Conservation (phyloP, 1,140 invertebrate species). For the Daktulosphaira vitifoliae region DNA sequence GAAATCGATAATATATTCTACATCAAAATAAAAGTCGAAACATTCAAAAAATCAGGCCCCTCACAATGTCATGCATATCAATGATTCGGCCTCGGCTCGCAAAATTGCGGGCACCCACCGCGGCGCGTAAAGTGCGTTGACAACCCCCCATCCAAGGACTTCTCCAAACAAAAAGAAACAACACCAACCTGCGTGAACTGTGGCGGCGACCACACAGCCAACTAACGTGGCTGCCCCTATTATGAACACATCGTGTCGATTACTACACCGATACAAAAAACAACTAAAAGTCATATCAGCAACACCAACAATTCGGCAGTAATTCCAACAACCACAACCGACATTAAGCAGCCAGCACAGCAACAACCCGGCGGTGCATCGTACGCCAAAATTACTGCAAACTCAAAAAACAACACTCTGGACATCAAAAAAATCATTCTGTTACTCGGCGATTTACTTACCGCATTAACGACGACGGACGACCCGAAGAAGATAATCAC, state of each 20-base stretch:
- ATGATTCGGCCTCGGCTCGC: background rate
- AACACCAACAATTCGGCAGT: too few species aligned
- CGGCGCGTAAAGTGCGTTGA: background rate
- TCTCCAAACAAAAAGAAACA: background rate
- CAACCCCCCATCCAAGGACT: background rate
- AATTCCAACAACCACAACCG: too few species aligned
- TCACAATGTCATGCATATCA: slow-evolving; percentile 3
- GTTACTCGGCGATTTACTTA: too few species aligned
- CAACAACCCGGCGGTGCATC: too few species aligned
- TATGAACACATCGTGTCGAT: background rate
- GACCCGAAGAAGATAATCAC: background rate
- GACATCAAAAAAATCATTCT: too few species aligned
- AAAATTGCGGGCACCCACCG: background rate
- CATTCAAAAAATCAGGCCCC: background rate
- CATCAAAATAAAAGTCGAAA: background rate
- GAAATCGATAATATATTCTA: background rate
- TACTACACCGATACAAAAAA: too few species aligned
- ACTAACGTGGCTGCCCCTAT: background rate
- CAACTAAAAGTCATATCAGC: too few species aligned
- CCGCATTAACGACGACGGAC: background rate
- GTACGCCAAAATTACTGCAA: too few species aligned
- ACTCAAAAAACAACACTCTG: too few species aligned
- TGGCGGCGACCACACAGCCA: background rate
- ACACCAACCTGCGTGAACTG: background rate
- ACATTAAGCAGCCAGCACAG: too few species aligned